Conservation (phyloP, 2,797 vertebrate species). For the Poeciliopsis gracilis region DNA sequence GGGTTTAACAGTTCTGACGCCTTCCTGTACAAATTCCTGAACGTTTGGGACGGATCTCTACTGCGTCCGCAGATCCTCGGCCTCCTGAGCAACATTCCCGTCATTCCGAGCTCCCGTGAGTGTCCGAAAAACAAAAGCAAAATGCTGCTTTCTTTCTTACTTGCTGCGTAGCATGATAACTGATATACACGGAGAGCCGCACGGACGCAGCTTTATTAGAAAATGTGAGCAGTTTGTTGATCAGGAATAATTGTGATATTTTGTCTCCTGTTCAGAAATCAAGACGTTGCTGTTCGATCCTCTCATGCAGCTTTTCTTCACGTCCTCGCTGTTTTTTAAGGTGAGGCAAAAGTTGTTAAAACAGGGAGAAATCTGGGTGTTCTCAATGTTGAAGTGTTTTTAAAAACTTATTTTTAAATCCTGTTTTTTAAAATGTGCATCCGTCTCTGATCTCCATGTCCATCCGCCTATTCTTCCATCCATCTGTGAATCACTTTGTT, state of each 20-base stretch:
- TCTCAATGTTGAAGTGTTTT: not conserved
- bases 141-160: too few species aligned
- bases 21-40: constrained; percentile 91
- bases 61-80: constrained; percentile 85
- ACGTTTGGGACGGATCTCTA: constrained; percentile 88
- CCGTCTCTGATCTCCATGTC: not conserved
- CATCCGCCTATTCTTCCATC: not conserved
- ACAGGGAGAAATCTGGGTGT: not conserved
- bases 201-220: not conserved
- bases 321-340: constrained; percentile 93
- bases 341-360: constrained; percentile 65
- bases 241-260: constrained; percentile 28
- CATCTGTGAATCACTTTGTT: not conserved
- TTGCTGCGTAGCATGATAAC: too few species aligned
- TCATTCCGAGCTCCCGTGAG: constrained; percentile 85
- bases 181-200: not conserved
- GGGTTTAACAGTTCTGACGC: constrained; percentile 89
- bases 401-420: not conserved
- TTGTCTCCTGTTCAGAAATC: constrained; percentile 80
- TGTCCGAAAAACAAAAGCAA: constrained; percentile 18
- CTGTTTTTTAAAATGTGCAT: not conserved
- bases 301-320: constrained; percentile 90
- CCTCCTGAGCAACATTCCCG: constrained; percentile 89
- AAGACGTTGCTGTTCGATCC: constrained; percentile 84
- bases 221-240: constrained; percentile 3